A percentile compares a stretch with the other conserved stretches of the same genome.
Evolutionary conservation across 2,888 invertebrate species (phyloP).

Genomic region (Pediacus dermestoides): DNA sequence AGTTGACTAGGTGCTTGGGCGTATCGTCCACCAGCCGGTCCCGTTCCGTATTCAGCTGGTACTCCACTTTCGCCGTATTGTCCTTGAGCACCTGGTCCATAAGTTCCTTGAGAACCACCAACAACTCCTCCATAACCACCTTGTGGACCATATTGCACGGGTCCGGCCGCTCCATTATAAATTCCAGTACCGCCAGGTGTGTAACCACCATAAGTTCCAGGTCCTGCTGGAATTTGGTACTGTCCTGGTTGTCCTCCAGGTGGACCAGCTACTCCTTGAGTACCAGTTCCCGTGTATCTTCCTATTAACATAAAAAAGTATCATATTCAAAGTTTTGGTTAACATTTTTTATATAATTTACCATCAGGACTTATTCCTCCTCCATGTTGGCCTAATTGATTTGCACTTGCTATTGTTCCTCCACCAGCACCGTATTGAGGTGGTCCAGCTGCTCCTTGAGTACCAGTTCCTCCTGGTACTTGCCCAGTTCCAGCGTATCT

Average conservation of each 20-base stretch:
- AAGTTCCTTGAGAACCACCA: background rate
- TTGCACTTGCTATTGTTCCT: slow-evolving; percentile 6
- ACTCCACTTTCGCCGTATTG: slow-evolving; percentile 1
- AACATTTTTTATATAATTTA: no score
- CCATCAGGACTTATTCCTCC: no score
- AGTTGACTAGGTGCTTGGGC: background rate
- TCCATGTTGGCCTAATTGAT: slow-evolving; percentile 1
- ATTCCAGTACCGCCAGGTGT: slow-evolving; percentile 1
- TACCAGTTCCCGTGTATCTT: background rate
- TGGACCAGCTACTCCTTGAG: background rate
- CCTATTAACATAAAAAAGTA: no score
- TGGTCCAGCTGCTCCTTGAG: slow-evolving; percentile 5
- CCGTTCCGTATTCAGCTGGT: background rate
- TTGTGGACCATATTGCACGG: slow-evolving; percentile 5
- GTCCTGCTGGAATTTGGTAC: slow-evolving; percentile 1
- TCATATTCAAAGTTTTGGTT: background rate
- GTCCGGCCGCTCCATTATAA: no score
- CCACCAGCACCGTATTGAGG: background rate
- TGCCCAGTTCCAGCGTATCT: background rate
- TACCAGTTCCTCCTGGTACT: slow-evolving; percentile 8
- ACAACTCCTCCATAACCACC: slow-evolving; percentile 8
- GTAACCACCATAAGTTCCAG: background rate
- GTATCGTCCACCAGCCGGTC: background rate
- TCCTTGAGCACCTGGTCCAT: slow-evolving; percentile 1
- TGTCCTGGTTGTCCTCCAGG: slow-evolving; percentile 1